Percentiles rank a stretch among this genome's conserved stretches.
Conservation (phyloP, 2,113 vertebrate species). For the Toxotes chatareus region DNA sequence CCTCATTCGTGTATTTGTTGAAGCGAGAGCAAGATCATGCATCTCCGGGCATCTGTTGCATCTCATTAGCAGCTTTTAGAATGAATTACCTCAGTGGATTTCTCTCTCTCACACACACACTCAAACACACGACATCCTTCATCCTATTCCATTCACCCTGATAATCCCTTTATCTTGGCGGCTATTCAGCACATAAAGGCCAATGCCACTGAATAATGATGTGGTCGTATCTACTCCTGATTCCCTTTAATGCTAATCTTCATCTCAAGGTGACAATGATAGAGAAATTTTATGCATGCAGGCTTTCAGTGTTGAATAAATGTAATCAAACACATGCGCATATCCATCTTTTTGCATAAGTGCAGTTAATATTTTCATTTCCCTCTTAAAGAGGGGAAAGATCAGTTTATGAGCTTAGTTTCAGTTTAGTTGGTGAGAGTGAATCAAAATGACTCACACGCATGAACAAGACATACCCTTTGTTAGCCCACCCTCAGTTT, state of each 20-base stretch:
- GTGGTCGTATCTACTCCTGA: conserved; percentile 51
- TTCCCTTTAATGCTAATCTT: conserved; percentile 66
- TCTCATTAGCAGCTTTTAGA: conserved; percentile 66
- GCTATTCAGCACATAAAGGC: conserved; percentile 69
- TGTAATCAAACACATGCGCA: conserved; percentile 6
- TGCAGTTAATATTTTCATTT: neutral
- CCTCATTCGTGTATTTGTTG: neutral
- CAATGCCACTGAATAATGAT: conserved; percentile 69
- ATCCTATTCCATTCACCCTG: conserved; percentile 61
- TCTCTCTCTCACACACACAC: conserved; percentile 5
- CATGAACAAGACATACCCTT: neutral
- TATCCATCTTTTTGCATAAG: neutral
- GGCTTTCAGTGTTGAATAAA: conserved; percentile 24
- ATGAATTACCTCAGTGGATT: conserved; percentile 56
- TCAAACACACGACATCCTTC: conserved; percentile 35
- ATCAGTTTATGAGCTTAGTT: neutral
- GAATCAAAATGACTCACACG: neutral
- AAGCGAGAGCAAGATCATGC: neutral
- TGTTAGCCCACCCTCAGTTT: neutral
- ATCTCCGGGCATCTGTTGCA: conserved; percentile 69
- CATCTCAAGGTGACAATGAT: conserved; percentile 68
- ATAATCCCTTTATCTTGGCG: conserved; percentile 77
- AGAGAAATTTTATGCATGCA: conserved; percentile 37
- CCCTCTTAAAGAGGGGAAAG: neutral
- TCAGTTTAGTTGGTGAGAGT: neutral